Conservation (phyloP, 2,888 invertebrate genomes). For the Drosophila fulvimacula region DNA sequence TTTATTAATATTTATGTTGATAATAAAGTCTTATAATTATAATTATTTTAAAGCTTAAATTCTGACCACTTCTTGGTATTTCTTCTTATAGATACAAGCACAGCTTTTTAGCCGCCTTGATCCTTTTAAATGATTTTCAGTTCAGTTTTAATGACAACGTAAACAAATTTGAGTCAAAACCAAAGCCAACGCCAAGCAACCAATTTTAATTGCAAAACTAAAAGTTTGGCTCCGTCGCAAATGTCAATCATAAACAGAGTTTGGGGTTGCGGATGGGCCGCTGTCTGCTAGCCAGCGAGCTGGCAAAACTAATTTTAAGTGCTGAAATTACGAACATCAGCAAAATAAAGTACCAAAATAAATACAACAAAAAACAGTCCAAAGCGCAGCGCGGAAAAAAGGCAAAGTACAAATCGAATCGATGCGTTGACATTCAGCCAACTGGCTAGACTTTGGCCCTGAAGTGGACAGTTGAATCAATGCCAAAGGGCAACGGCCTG, state of each 20-base stretch:
- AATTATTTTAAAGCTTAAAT: neutral
- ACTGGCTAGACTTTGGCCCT: slow-evolving; percentile 71
- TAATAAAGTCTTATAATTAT: neutral
- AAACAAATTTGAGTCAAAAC: slow-evolving; percentile 24
- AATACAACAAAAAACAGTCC: slow-evolving; percentile 7
- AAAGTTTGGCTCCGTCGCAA: slow-evolving; percentile 44
- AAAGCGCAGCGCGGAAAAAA: slow-evolving; percentile 5
- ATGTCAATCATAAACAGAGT: slow-evolving; percentile 67
- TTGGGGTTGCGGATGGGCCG: neutral
- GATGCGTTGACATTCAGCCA: slow-evolving; percentile 69
- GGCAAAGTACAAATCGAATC: slow-evolving; percentile 46
- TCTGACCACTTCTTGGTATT: too few relatives aligned
- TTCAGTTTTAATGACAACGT: slow-evolving; percentile 9
- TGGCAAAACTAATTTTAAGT: slow-evolving; percentile 74
- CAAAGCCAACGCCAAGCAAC: slow-evolving; percentile 29
- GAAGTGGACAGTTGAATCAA: slow-evolving; percentile 71
- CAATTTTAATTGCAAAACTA: slow-evolving; percentile 67
- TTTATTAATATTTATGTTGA: neutral
- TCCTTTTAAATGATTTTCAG: neutral
- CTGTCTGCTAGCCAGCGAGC: slow-evolving; percentile 51
- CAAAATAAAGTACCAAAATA: slow-evolving; percentile 23
- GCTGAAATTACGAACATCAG: slow-evolving; percentile 42
- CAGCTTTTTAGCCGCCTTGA: neutral
- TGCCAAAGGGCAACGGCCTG: slow-evolving; percentile 64
- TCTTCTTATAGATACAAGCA: neutral